Base-by-base conservation (phyloP, 2,797 vertebrate species). In the Hephaestus fuliginosus region DNA sequence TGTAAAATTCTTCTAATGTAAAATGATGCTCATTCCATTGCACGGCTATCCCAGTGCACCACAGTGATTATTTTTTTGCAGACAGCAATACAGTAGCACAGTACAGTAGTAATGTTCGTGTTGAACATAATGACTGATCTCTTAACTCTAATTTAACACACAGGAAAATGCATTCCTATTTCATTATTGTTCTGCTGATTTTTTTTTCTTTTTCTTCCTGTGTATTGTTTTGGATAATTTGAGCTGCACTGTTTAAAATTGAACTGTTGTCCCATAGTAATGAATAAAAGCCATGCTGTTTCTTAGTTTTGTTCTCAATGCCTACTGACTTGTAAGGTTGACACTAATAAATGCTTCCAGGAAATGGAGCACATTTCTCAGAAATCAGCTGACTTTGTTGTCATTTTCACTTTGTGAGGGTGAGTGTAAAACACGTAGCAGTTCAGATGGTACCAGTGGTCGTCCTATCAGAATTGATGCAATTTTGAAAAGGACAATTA, bases 341-440 rank as follows among this genome's bases (percentile, higher is more conserved):
- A 62, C 20, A 56, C 3, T 52, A 92, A 92, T 92, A 92, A 92
- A 90, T 63, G 4, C 13, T 74, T 14, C 12, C 7, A 62, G 14
- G 20, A 86, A 78, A 70, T 58, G 60, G 10, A 66, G 10, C 2
- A 28, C 28, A 52, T 74, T 79, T 72, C 76, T 83, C 17, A 71
- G 22, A 80, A 85, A 66, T 52, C 68, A 15, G 1, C 10, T 20
- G 17, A 53, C 1, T 36, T 36, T 36, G 12, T 84, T 66, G 4
- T 79, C 11, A 28, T 83, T 84, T 57, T 67, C 28, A 60, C 5
- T 71, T 67, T 53, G 14, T 66, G 9, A 20, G 1, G 13, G 44
- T 13, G n/a, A 36, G 11, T 25, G 13, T 17, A 28, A 44, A 30
- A 15, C 11, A 66, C 12, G 18, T 20, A 49, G 15, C n/a, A 49